Evolutionary conservation across 2,113 vertebrate species (phyloP).

Genomic region (Panurus biarmicus): DNA sequence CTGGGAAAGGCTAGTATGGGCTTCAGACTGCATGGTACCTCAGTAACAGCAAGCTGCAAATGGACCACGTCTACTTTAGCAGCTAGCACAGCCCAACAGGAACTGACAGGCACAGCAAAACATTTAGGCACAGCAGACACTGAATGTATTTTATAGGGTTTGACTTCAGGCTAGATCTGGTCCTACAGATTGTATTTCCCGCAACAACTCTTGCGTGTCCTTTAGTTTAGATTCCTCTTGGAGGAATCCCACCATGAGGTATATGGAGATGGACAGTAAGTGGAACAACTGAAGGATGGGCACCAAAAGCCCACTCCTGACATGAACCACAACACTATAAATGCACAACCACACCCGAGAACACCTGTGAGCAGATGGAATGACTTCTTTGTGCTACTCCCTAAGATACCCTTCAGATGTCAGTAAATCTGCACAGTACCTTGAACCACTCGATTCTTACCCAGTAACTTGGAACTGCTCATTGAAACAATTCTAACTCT

Average conservation of each 20-base stretch:
- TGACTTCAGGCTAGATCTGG: background rate
- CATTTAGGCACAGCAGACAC: background rate
- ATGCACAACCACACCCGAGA: background rate
- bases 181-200: background rate
- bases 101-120: background rate
- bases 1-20: background rate
- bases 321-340: background rate
- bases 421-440: background rate
- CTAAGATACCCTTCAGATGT: background rate
- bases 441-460: background rate
- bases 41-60: background rate
- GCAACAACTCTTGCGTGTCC: background rate
- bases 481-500: background rate
- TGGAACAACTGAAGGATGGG: background rate
- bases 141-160: background rate
- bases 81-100: background rate
- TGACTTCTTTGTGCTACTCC: background rate
- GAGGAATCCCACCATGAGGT: background rate
- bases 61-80: background rate
- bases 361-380: background rate
- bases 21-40: rapidly evolving
- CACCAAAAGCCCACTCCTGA: background rate
- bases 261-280: background rate
- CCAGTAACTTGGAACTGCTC: background rate
- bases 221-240: background rate